Evolutionary conservation across 2,113 vertebrate species (phyloP), one percentile per base, ranked within the genome.

Genomic region (Rhea americana): DNA sequence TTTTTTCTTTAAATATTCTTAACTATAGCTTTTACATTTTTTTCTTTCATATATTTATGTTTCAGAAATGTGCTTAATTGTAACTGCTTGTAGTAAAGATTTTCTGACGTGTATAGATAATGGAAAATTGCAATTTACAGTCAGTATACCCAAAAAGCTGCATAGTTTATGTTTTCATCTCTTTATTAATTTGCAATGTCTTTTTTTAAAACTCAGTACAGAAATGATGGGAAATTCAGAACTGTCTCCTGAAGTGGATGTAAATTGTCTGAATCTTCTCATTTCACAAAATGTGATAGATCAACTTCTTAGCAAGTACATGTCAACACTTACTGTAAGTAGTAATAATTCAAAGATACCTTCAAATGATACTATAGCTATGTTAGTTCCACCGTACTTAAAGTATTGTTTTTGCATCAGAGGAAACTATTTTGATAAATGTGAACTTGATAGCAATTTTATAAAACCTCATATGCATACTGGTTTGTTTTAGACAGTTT

Each of bases 141-240:
- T 48, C 13, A 5, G 61, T 4, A 16, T 70, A 32, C 7, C 50
- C 28, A 82, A 67, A 35, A 91, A 28, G 6, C 32, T 41, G 28
- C 7, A 15, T 37, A 35, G 7, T 32, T 61, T 76, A 56, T 43
- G 55, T 56, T 56, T 75, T 18, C 4, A 9, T 63, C 12, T 68
- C 19, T 85, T 65, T 22, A 26, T 43, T 93, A 39, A 55, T 59
- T 43, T 83, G 30, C 7, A 58, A 11, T 61, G 7, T 20, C 3
- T n/a, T 13, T 4, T 58, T 87, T 39, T 85, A 76, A 1, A 28
- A 70, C 83, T 25, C 79, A 99, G 99, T 82, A 39, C 61, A 43
- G 99, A 99, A 96, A 99, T 99, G 99, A 99, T 99, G 99, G 99
- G 99, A 32, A 98, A 99, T 85, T 94, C 96, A 45, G 99, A 99